A percentile compares a stretch with the other conserved stretches of the same genome.
phyloP scores from a whole-genome alignment of 2,888 invertebrate species.

The Caenorhabditis zanzibari region DNA sequence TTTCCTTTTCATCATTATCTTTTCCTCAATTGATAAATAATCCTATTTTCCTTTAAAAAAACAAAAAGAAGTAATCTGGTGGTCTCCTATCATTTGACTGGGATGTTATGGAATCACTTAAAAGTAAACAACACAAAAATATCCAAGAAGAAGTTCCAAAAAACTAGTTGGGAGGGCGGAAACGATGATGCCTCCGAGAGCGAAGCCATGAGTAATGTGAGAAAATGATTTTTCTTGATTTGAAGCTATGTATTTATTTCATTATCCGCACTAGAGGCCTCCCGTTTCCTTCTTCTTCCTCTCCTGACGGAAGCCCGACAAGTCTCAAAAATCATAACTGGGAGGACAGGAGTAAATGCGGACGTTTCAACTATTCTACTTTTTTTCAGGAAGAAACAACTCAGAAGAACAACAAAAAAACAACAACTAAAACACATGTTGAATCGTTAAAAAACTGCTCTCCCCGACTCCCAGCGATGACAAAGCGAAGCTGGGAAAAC shows the following conservation, averaged over 20 bases:
- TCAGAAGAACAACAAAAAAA: conserved; percentile 23
- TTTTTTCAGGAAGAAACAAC: conserved; percentile 12
- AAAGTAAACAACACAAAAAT: conserved; percentile 24
- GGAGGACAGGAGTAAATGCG: conserved; percentile 5
- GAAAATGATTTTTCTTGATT: conserved; percentile 57
- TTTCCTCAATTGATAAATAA: conserved; percentile 32
- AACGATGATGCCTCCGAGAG: not conserved
- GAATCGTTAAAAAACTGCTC: conserved; percentile 48
- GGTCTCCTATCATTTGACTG: conserved; percentile 18
- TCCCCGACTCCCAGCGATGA: conserved; percentile 28
- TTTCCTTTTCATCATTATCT: conserved; percentile 27
- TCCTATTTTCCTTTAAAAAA: conserved; percentile 56
- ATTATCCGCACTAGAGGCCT: conserved; percentile 35
- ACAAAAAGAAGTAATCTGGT: conserved; percentile 13
- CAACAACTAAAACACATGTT: conserved; percentile 47
- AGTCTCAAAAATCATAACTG: conserved; percentile 48
- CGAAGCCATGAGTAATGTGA: conserved; percentile 59
- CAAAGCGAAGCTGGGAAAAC: conserved; percentile 46
- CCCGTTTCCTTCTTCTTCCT: conserved; percentile 13
- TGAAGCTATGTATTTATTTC: conserved; percentile 54
- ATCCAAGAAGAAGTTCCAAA: not conserved
- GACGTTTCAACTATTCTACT: not conserved
- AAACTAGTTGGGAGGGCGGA: conserved; percentile 21
- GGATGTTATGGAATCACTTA: conserved; percentile 19
- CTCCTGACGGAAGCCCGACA: conserved; percentile 29